Percentiles rank a stretch among this genome's conserved stretches.
phyloP scores from a whole-genome alignment of 2,888 invertebrate genomes.

The Heliconius charithonia region DNA sequence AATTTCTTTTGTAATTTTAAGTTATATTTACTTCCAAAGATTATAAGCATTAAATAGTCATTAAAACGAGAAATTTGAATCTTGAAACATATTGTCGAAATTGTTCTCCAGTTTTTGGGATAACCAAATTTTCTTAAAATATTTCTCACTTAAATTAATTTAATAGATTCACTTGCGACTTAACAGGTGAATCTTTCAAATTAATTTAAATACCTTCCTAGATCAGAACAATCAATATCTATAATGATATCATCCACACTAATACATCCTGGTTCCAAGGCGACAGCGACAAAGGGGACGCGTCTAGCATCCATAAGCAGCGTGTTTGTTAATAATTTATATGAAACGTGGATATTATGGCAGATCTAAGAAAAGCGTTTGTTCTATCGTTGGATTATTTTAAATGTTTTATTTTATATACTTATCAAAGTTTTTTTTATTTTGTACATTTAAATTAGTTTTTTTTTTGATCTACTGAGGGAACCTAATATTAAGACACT shows the following conservation, averaged over 20 bases:
- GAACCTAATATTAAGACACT: not conserved
- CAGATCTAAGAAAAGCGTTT: constrained; percentile 28
- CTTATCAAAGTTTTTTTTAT: no score
- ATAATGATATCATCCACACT: constrained; percentile 41
- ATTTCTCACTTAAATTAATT: no score
- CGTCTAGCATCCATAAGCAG: constrained; percentile 41
- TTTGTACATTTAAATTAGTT: not conserved
- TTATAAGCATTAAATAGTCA: no score
- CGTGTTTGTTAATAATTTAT: constrained; percentile 25
- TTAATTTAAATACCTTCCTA: not conserved
- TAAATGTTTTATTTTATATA: not conserved
- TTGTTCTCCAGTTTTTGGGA: no score
- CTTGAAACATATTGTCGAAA: no score
- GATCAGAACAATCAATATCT: constrained; percentile 29
- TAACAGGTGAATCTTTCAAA: not conserved
- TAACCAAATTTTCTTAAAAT: not conserved
- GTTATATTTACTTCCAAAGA: no score
- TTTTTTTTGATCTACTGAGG: not conserved
- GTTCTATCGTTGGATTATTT: not conserved
- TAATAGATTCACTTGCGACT: no score
- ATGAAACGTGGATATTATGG: constrained; percentile 30
- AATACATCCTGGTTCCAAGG: constrained; percentile 42
- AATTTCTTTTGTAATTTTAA: no score
- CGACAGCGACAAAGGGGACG: constrained; percentile 38
- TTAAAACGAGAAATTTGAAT: no score